Base-by-base conservation (phyloP, 2,888 invertebrate species). In the Apoderus coryli region DNA sequence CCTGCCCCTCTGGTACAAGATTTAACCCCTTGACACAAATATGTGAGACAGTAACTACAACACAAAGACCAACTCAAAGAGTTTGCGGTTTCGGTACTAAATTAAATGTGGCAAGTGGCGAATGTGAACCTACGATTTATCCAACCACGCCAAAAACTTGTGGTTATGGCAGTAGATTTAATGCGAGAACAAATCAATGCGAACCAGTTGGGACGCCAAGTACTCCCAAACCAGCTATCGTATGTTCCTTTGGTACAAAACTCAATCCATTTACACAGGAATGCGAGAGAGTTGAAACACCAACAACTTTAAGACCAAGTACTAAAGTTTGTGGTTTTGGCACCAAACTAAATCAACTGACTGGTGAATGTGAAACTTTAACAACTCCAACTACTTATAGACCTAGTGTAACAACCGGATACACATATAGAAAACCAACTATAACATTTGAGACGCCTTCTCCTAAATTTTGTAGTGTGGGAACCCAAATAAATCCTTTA, bases 261-360 rank as follows among this genome's bases (percentile, higher is more conserved):
- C 14, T 31, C 4, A 34, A 33, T 16, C 22, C 33, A 6, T 11
- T 29, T 15, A 38, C 38, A 9, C 26, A 29, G 10, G 22, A 30
- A 16, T 38, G 4, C 59, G 57, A 33, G 26, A 29, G 30, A 28
- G 39, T 35, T 16, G 14, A 25, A 22, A 16, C 34, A 22, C 4
- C 37, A 7, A 25, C 27, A 61, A 35, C 54, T 58, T 44, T 63
- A 43, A 19, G 19, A n/a, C 25, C 32, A 9, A 32, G 22, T 16
- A 27, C 40, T 29, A 39, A 44, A 16, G 4, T 4, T n/a, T 39
- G 39, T 14, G 30, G 28, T 9, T 32, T 26, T 22, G 39, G 39
- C 4, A 15, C 14, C 6, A 11, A 10, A 4, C 28, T 28, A 4
- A 28, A 28, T 22, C 28, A 6, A 7, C 6, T 10, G 4, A 28